Evolutionary conservation across 1,140 invertebrate genomes (phyloP), one percentile per base, ranked within the genome.

Genomic region (Meloidogyne exigua): DNA sequence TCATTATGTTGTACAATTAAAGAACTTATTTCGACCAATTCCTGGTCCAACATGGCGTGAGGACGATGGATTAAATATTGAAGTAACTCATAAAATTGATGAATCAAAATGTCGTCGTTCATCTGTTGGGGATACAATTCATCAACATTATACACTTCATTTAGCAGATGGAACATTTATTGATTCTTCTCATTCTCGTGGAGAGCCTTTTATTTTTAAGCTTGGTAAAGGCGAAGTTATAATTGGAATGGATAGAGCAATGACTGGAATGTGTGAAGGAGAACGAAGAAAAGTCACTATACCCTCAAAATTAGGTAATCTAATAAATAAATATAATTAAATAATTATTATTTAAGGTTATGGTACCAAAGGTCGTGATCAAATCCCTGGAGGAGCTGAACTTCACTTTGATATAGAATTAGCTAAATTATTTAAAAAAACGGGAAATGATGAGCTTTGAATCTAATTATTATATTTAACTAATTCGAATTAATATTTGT

Each of bases 221-320:
- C 73, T 85, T 21, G 75, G 67, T 26, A 76, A 81, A 18, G 73
- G 78, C 64, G 78, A 86, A 75, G 84, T 85, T 1, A 85, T 85
- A 75, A 72, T 68, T 44, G 84, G 85, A 67, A 85, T 85, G 84
- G 83, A 75, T 49, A 49, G 63, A 76, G 85, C 85, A 23, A 86
- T 87, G 84, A 86, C 84, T 63, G 79, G 71, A 57, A 87, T 87
- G 85, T 87, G 85, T 68, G 85, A 87, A 79, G 85, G 86, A 64
- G 85, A 87, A 66, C 66, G 76, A 12, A 72, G 85, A 65, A 79
- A 87, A 42, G 85, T 87, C 1, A 73, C 81, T n/a, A 87, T 87
- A 63, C 85, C 85, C 12, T 72, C 82, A 13, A 78, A 79, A 26
- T 76, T 81, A 28, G 83, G 81, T 82, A 32, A 42, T 39, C 28